These are phyloP conservation scores for Gnathonemus longibarbis DNA, from an alignment of 2,113 vertebrate genomes.

Conservation along the genomic window DNA sequence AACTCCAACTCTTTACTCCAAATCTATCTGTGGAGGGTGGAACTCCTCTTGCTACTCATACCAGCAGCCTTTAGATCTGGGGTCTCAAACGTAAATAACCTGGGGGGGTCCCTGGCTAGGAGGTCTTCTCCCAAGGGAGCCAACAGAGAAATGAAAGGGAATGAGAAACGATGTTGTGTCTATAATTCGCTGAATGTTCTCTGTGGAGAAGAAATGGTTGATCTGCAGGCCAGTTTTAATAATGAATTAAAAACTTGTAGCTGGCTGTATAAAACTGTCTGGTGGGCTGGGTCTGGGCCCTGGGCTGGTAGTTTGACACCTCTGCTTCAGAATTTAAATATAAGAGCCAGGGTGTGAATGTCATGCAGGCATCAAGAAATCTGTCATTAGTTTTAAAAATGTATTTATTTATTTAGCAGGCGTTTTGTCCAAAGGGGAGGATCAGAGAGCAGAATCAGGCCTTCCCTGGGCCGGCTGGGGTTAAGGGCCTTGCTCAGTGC, in stretches of 20 bases:
- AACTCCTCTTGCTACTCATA: background rate
- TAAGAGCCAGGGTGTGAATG: background rate
- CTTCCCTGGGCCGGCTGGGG: background rate
- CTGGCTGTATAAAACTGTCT: background rate
- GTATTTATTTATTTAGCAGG: background rate
- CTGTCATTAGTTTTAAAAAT: background rate
- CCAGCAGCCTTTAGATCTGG: background rate
- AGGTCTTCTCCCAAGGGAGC: background rate
- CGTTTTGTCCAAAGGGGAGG: background rate
- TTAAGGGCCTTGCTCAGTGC: background rate
- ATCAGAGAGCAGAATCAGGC: background rate
- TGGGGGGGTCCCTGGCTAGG: background rate
- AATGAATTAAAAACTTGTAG: background rate
- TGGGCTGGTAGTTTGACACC: background rate
- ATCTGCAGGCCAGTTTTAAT: background rate
- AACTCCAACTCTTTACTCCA: background rate
- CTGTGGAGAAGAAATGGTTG: background rate
- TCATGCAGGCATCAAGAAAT: background rate
- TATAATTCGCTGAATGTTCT: background rate
- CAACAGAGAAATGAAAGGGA: background rate
- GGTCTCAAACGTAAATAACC: background rate
- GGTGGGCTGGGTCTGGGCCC: background rate
- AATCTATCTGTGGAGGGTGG: background rate
- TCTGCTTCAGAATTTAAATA: background rate
- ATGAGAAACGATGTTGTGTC: background rate